A percentile compares a stretch with the other conserved stretches of the same genome.
Evolutionary conservation across 2,797 vertebrate genomes (phyloP).

Genomic region (Coracias cyanogaster): DNA sequence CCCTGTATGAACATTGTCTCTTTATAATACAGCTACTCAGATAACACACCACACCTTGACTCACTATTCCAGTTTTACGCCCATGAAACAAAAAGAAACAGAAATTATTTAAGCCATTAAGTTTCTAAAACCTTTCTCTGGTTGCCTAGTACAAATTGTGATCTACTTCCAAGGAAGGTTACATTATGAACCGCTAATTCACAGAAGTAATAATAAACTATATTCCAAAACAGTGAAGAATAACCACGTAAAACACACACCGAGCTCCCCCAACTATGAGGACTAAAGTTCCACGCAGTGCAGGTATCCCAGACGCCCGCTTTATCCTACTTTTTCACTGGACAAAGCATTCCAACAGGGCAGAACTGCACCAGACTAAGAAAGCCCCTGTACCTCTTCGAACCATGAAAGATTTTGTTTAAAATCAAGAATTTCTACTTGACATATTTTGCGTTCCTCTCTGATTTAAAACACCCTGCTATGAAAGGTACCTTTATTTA

Average conservation of each 20-base stretch:
- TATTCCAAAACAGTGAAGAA: background rate
- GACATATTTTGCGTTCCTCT: slow-evolving; percentile 91
- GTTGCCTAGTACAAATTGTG: background rate
- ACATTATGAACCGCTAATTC: background rate
- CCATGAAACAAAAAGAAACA: background rate
- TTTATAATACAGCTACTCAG: background rate
- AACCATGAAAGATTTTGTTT: slow-evolving; percentile 47
- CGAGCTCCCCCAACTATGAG: background rate
- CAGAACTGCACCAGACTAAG: background rate
- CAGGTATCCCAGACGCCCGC: background rate
- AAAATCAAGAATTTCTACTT: slow-evolving; percentile 80
- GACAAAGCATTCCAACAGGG: background rate
- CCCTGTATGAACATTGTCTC: background rate
- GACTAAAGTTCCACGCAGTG: background rate
- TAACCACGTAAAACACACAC: background rate
- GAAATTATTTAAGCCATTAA: background rate
- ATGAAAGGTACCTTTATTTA: slow-evolving; percentile 93
- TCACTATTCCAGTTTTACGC: background rate
- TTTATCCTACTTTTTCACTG: background rate
- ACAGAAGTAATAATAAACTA: background rate
- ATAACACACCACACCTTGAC: fast-evolving
- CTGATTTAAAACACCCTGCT: slow-evolving; percentile 86
- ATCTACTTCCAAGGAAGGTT: background rate
- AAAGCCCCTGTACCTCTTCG: background rate
- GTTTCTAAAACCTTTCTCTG: background rate